These are phyloP conservation scores for Odontesthes bonariensis DNA, from an alignment of 2,113 vertebrate genomes.

Conservation along the genomic window DNA sequence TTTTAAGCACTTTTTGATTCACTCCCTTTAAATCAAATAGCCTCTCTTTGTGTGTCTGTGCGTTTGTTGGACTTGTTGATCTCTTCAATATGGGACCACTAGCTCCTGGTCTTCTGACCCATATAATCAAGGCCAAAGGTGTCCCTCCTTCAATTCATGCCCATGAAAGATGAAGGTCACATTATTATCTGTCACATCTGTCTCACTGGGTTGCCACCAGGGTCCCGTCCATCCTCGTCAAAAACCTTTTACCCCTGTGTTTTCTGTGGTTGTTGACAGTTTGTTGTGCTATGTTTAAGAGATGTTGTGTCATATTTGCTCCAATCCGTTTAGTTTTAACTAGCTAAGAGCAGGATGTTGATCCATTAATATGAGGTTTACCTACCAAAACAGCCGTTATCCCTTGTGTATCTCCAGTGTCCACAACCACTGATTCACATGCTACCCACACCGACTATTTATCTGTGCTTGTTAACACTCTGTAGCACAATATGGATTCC, in stretches of 20 bases:
- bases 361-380: conserved; percentile 66
- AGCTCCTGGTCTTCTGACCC: conserved; percentile 67
- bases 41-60: conserved; percentile 47
- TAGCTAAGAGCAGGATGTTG: conserved; percentile 46
- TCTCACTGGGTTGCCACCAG: conserved; percentile 25
- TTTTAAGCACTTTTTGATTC: conserved; percentile 34
- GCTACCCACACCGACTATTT: conserved; percentile 40
- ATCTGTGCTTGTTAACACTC: conserved; percentile 47
- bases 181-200: conserved; percentile 64
- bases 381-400: conserved; percentile 60
- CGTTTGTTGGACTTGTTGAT: conserved; percentile 72
- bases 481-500: conserved; percentile 43
- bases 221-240: neutral
- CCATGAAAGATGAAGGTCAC: conserved; percentile 58
- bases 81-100: conserved; percentile 53
- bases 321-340: conserved; percentile 49
- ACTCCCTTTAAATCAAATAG: conserved; percentile 32
- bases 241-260: neutral
- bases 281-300: conserved; percentile 30
- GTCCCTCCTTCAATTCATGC: conserved; percentile 45
- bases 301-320: conserved; percentile 48
- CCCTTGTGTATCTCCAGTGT: conserved; percentile 38
- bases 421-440: conserved; percentile 45
- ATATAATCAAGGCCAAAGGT: conserved; percentile 72
- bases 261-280: conserved; percentile 14